Base-by-base conservation (phyloP, 2,797 vertebrate species). In the Myotis findleyi region DNA sequence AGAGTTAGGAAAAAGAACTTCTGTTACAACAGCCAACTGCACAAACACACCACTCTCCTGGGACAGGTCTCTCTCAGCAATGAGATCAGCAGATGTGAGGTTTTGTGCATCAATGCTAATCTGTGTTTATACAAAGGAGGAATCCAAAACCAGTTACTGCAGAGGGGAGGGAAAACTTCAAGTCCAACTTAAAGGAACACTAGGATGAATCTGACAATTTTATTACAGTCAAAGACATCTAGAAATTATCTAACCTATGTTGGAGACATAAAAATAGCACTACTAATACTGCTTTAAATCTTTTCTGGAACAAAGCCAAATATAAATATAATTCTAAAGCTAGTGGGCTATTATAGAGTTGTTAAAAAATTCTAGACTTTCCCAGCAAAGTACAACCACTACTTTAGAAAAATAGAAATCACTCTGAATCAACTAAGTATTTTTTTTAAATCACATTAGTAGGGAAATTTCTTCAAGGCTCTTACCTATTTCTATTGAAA, bases 11-110 rank as follows among this genome's bases (percentile, higher is more conserved):
- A 95, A 92, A 72, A 57, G 80, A 59, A 55, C 36, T 73, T 95
- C 59, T 93, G 95, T 94, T 64, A 86, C 13, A 83, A 95, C 71
- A 95, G 90, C 87, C 96, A 96, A 93, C 33, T 93, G 47, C 85
- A 96, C 93, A 95, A 90, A 94, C 64, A 94, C 94, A 85, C 36
- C 36, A 33, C 77, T 94, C 94, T 95, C 88, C 75, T 82, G 93
- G 75, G 93, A 96, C 79, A 95, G 94, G 72, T 95, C 93, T 95
- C 36, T 84, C 88, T 73, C 57, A 68, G 87, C 89, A 90, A 84
- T 86, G 86, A 92, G 88, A 94, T 94, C 88, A 57, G 80, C 93
- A 96, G 87, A 97, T 93, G 64, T 38, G 41, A 79, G 47, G 95
- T 41, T 89, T 82, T 62, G 89, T 57, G 73, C 87, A 91, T 76